These are phyloP conservation scores for Esox niger DNA, from an alignment of 2,113 vertebrate species.

Conservation along the genomic window DNA sequence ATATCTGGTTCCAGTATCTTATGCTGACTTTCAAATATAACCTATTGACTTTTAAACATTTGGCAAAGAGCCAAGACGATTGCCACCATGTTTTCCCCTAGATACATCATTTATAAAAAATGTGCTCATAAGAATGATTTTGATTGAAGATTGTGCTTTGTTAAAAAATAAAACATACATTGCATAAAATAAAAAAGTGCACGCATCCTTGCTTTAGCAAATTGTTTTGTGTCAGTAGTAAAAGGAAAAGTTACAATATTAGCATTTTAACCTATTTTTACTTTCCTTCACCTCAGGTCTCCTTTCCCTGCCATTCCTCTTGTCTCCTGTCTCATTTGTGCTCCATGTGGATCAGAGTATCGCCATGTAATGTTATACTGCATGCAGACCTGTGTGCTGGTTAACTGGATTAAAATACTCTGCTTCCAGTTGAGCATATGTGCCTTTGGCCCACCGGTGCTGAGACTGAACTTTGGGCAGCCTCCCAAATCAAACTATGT, in stretches of 20 bases:
- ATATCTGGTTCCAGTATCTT: slow-evolving; percentile 46
- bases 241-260: no score
- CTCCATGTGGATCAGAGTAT: slow-evolving; percentile 18
- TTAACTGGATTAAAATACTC: slow-evolving; percentile 33
- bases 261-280: no score
- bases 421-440: slow-evolving; percentile 32
- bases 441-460: slow-evolving; percentile 16
- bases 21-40: slow-evolving; percentile 31
- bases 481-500: background rate
- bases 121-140: no score
- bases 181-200: no score
- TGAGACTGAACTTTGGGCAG: background rate
- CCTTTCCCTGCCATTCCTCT: background rate
- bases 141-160: no score
- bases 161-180: no score
- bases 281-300: no score
- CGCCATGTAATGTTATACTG: slow-evolving; percentile 21
- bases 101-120: background rate
- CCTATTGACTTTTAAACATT: slow-evolving; percentile 8
- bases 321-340: background rate
- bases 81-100: background rate
- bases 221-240: no score
- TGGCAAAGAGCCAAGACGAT: slow-evolving; percentile 9
- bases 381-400: background rate
- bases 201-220: no score